Evolutionary conservation across 2,113 vertebrate genomes (phyloP).

Genomic region (Varanus salvator): DNA sequence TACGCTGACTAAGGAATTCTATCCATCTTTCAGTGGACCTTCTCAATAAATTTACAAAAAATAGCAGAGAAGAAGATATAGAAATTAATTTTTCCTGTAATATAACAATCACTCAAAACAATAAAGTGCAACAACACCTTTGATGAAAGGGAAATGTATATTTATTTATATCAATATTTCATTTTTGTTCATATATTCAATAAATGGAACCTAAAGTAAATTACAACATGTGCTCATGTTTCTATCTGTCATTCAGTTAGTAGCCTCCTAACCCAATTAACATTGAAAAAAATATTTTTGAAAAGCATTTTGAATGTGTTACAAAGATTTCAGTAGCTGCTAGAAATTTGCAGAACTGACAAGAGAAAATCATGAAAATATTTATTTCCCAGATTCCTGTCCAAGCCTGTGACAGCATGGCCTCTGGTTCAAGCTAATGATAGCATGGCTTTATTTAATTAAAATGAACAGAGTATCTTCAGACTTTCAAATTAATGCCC

Average conservation of each 20-base stretch:
- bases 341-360: neutral
- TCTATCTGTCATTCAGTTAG: no score
- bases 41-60: no score
- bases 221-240: neutral
- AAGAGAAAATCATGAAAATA: neutral
- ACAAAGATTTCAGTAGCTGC: neutral
- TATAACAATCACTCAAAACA: neutral
- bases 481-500: neutral
- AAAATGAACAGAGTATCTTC: neutral
- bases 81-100: no score
- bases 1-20: no score
- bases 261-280: neutral
- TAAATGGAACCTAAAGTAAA: neutral
- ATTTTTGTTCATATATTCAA: neutral
- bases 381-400: accelerated
- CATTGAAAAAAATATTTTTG: neutral
- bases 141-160: neutral
- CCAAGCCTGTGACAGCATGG: neutral
- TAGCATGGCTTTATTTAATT: neutral
- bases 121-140: neutral
- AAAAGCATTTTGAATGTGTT: neutral
- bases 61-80: no score
- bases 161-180: neutral
- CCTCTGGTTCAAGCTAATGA: neutral
- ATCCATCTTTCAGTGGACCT: no score